A percentile compares a stretch with the other conserved stretches of the same genome.
Conservation (phyloP, 2,888 invertebrate species). For the Carabus problematicus region DNA sequence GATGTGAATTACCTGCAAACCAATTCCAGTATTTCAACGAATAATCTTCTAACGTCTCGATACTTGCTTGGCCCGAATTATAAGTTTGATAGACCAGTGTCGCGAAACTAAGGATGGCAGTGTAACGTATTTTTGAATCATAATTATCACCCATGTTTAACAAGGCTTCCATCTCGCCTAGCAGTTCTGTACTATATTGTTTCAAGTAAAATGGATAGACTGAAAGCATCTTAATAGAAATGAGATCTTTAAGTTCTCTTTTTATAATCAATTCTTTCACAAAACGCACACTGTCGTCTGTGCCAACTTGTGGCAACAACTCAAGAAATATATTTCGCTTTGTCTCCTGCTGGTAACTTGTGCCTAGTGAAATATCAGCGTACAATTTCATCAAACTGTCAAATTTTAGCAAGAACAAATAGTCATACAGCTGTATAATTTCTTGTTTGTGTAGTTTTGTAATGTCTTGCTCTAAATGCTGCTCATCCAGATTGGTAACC, state of each 20-base stretch:
- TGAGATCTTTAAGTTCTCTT: slow-evolving; percentile 69
- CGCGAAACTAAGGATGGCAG: slow-evolving; percentile 74
- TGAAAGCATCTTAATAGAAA: slow-evolving; percentile 69
- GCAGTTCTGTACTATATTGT: slow-evolving; percentile 62
- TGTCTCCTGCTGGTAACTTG: slow-evolving; percentile 78
- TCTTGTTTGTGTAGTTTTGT: slow-evolving; percentile 31
- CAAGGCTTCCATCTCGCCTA: slow-evolving; percentile 66
- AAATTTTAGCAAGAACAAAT: slow-evolving; percentile 59
- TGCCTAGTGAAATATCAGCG: slow-evolving; percentile 68
- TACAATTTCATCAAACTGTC: slow-evolving; percentile 61
- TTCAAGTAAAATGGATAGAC: slow-evolving; percentile 76
- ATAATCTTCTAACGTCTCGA: slow-evolving; percentile 73
- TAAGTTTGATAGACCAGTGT: slow-evolving; percentile 72
- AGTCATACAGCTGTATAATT: slow-evolving; percentile 44
- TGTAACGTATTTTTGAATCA: slow-evolving; percentile 66
- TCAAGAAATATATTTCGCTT: slow-evolving; percentile 76
- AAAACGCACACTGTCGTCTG: slow-evolving; percentile 69
- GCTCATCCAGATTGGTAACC: slow-evolving; percentile 35
- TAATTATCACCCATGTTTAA: slow-evolving; percentile 57
- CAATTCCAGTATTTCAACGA: slow-evolving; percentile 75
- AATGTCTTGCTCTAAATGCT: slow-evolving; percentile 30
- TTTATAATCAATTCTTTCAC: slow-evolving; percentile 70
- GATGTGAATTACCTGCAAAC: slow-evolving; percentile 66
- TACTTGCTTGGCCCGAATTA: slow-evolving; percentile 61
- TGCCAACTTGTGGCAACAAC: slow-evolving; percentile 73